Evolutionary conservation across 2,888 invertebrate genomes (phyloP).

Genomic region (Anarsia innoxiella): DNA sequence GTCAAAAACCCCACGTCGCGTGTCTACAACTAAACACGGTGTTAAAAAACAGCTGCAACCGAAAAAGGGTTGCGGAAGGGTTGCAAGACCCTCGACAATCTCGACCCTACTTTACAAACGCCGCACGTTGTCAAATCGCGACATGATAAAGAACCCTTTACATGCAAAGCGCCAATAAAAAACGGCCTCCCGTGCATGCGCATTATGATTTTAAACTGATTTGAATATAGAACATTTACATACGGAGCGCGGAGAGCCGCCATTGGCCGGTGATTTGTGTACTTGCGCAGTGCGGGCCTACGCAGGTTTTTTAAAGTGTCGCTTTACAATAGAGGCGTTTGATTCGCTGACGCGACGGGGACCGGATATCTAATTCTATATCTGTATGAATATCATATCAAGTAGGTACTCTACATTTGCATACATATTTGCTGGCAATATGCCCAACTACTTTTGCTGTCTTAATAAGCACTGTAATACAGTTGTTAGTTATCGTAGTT

Average conservation of each 20-base stretch:
- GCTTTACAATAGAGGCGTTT: conserved; percentile 38
- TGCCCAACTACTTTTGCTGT: too few species aligned
- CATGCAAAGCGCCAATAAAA: conserved; percentile 67
- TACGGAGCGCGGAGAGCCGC: conserved; percentile 36
- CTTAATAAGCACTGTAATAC: too few species aligned
- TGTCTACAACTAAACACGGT: conserved; percentile 38
- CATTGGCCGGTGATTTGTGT: conserved; percentile 56
- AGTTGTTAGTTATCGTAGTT: too few species aligned
- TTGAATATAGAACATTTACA: conserved; percentile 72
- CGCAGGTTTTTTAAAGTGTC: conserved; percentile 48
- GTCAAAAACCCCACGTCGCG: conserved; percentile 43
- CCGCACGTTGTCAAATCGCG: conserved; percentile 28
- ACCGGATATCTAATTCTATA: too few species aligned
- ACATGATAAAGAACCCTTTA: conserved; percentile 37
- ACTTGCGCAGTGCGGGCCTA: conserved; percentile 49
- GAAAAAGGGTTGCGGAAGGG: conserved; percentile 64
- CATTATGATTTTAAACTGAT: conserved; percentile 70
- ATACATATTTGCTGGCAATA: too few species aligned
- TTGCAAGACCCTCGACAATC: conserved; percentile 31
- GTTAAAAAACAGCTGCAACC: conserved; percentile 61
- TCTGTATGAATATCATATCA: too few species aligned
- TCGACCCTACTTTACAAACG: conserved; percentile 34
- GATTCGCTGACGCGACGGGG: conserved; percentile 44
- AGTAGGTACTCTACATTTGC: too few species aligned
- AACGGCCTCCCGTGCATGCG: conserved; percentile 66